phyloP scores from a whole-genome alignment of 2,888 invertebrate species.

The Drosophila nr. medialis region DNA sequence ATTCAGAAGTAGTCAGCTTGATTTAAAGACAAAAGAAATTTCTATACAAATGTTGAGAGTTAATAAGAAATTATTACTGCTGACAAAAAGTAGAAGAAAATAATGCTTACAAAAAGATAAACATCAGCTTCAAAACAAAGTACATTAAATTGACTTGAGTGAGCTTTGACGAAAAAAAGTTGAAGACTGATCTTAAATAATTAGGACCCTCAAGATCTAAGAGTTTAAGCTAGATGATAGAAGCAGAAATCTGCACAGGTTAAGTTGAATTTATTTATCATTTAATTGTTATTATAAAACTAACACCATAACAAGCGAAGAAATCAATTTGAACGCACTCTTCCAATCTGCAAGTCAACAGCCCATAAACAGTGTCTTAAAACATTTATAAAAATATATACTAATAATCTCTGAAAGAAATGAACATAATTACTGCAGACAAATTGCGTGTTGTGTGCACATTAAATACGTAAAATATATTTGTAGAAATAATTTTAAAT shows the following conservation, averaged over 20 bases:
- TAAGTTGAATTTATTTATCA: neutral
- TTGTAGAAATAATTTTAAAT: slow-evolving; percentile 73
- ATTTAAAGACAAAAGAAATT: neutral
- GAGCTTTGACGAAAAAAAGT: neutral
- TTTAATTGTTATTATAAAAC: neutral
- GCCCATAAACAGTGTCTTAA: slow-evolving; percentile 33
- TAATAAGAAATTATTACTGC: neutral
- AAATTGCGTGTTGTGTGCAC: slow-evolving; percentile 63
- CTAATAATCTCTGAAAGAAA: slow-evolving; percentile 31
- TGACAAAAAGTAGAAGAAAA: neutral
- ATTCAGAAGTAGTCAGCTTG: neutral
- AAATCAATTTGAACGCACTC: slow-evolving; percentile 36
- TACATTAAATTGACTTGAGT: neutral
- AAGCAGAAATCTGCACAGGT: neutral
- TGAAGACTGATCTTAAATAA: neutral
- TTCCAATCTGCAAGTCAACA: slow-evolving; percentile 54
- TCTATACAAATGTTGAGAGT: neutral
- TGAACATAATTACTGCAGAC: slow-evolving; percentile 55
- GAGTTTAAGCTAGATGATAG: neutral
- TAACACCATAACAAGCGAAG: slow-evolving; percentile 16
- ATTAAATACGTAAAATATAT: slow-evolving; percentile 54
- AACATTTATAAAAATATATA: slow-evolving; percentile 27
- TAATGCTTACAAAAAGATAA: neutral
- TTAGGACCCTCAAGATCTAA: too few relatives aligned
- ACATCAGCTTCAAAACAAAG: neutral